Conservation (phyloP, 2,797 vertebrate species). For the Phaenicophaeus curvirostris region DNA sequence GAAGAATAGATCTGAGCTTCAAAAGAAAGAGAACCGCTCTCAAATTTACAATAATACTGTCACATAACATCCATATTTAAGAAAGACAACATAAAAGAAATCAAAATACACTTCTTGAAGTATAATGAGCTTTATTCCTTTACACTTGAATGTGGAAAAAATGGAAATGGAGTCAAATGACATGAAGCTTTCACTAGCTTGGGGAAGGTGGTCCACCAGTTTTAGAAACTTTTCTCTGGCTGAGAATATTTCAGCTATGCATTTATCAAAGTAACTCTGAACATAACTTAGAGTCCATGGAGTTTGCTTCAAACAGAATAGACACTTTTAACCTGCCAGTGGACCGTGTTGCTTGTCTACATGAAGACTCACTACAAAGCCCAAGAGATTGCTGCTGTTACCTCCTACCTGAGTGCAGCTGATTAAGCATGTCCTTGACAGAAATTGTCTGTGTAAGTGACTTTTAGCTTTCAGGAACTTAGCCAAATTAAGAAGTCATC, state of each 20-base stretch:
- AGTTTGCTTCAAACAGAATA: slow-evolving; percentile 55
- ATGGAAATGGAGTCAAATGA: slow-evolving; percentile 13
- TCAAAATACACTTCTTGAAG: slow-evolving; percentile 40
- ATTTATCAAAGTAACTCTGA: slow-evolving; percentile 65
- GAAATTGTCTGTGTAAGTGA: slow-evolving; percentile 16
- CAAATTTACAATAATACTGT: slow-evolving; percentile 50
- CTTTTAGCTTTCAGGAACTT: slow-evolving; percentile 46
- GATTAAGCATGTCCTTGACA: slow-evolving; percentile 53
- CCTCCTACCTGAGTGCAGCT: slow-evolving; percentile 51
- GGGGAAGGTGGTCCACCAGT: neutral
- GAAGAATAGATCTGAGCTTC: slow-evolving; percentile 57
- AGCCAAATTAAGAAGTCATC: slow-evolving; percentile 46
- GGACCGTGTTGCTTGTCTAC: slow-evolving; percentile 45
- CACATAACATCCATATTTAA: slow-evolving; percentile 45
- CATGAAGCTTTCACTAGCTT: neutral
- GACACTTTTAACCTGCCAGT: slow-evolving; percentile 53
- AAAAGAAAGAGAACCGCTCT: slow-evolving; percentile 46
- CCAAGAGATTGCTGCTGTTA: slow-evolving; percentile 35
- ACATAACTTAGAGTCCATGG: slow-evolving; percentile 30
- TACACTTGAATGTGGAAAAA: neutral
- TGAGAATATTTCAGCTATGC: slow-evolving; percentile 56
- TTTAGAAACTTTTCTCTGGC: slow-evolving; percentile 41
- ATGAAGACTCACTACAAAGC: slow-evolving; percentile 60
- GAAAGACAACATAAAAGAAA: slow-evolving; percentile 39
- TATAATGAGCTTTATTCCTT: slow-evolving; percentile 51